A percentile compares a stretch with the other conserved stretches of the same genome.
These are phyloP conservation scores for Montipora capitata DNA, from an alignment of 92 coral and sea anemone species.

Conservation along the genomic window DNA sequence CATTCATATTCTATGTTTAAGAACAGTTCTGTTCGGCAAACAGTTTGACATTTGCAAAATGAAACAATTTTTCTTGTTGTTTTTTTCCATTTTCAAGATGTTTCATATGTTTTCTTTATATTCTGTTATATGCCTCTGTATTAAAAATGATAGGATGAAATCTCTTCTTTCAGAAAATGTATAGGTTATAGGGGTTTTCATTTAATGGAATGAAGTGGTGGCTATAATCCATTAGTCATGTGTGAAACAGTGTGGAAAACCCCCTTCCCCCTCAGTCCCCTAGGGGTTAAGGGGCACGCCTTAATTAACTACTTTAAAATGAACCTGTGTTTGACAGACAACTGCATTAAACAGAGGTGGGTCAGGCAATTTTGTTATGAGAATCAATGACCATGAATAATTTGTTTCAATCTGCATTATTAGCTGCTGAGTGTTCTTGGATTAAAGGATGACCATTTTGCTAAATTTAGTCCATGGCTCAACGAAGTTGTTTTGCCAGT, in stretches of 20 bases:
- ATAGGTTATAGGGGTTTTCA: constrained; percentile 11
- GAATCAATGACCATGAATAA: not conserved
- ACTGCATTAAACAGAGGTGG: no score
- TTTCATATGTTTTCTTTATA: not conserved
- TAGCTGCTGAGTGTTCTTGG: constrained; percentile 15
- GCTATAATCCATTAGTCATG: not conserved
- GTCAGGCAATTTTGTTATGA: no score
- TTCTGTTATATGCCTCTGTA: not conserved
- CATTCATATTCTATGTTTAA: constrained; percentile 1
- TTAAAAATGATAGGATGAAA: constrained; percentile 9
- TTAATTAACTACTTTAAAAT: no score
- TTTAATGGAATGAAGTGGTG: not conserved
- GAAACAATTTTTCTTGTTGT: not conserved
- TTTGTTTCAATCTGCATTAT: not conserved
- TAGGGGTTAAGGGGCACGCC: not conserved
- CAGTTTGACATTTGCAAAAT: not conserved
- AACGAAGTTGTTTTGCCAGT: constrained; percentile 5
- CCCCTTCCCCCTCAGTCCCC: constrained; percentile 6
- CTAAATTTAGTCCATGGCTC: constrained; percentile 1
- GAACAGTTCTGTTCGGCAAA: not conserved
- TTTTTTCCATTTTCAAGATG: no score
- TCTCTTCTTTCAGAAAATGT: constrained; percentile 48
- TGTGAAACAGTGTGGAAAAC: not conserved
- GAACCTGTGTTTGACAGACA: no score
- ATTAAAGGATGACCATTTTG: constrained; percentile 6